Evolutionary conservation across 2,113 vertebrate species (phyloP), one percentile per base, ranked within the genome.

Genomic region (Vireo altiloquus): DNA sequence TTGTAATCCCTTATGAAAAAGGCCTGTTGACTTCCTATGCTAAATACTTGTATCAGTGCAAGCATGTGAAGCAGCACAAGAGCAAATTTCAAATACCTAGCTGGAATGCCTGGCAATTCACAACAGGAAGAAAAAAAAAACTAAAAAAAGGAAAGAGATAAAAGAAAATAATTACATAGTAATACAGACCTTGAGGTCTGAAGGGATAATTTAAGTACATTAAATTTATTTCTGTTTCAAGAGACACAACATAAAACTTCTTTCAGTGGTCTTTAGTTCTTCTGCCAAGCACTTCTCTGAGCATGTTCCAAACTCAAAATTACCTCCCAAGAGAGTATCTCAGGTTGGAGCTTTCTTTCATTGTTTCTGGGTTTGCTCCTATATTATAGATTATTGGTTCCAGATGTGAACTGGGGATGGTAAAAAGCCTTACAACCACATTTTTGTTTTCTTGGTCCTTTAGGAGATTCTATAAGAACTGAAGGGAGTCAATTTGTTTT

Each of bases 151-250:
- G 11, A 13, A 13, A 4, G 27, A 33, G 4, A 44, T 6, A 31
- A 49, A 3, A 42, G 1, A 35, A 47, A 39, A 61, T 0, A 81
- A 84, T 23, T 76, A 60, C 15, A 82, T 7, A 82, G 65, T 42
- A 87, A 82, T 35, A 54, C 3, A 69, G 9, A 95, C 30, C 39
- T 75, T 81, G 76, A 88, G 42, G 54, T 88, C 71, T 86, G 44
- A 85, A 88, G 27, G 79, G 54, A 70, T 92, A 93, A 91, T 90
- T 96, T 86, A 93, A 90, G 59, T 70, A 82, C 50, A 64, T 82
- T 80, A 88, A 70, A 96, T 92, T 91, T 86, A 88, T 92, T 97
- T 95, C 77, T 90, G 33, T 90, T 96, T 90, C 90, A 93, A 93
- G 75, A 88, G 79, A 90, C 71, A 95, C 63, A 74, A 93, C 75